Conservation (phyloP, 1,140 invertebrate species). For the Vanessa atalanta region DNA sequence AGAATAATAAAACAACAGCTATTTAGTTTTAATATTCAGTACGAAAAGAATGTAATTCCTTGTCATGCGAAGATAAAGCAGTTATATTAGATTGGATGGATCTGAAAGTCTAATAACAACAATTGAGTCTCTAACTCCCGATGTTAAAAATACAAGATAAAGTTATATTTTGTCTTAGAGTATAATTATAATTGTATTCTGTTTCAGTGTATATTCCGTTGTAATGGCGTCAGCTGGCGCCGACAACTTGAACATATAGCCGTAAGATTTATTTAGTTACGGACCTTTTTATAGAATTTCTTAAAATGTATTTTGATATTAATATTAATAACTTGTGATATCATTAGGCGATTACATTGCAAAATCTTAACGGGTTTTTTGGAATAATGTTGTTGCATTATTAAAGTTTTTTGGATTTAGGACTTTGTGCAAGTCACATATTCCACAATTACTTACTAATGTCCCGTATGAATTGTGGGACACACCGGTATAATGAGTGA, state of each 20-base stretch:
- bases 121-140: not conserved
- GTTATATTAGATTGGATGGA: not conserved
- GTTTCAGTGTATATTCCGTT: slow-evolving; percentile 49
- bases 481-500: too few relatives aligned
- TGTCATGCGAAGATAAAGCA: too few relatives aligned
- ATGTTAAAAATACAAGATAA: slow-evolving; percentile 4
- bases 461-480: too few relatives aligned
- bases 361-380: too few relatives aligned
- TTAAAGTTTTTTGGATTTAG: too few relatives aligned
- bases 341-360: not conserved
- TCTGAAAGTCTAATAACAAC: not conserved
- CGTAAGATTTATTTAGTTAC: slow-evolving; percentile 42
- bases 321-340: not conserved
- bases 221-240: slow-evolving; percentile 45
- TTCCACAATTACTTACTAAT: too few relatives aligned
- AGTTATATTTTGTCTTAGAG: slow-evolving; percentile 5
- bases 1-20: too few relatives aligned
- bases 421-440: too few relatives aligned
- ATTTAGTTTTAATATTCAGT: too few relatives aligned
- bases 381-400: too few relatives aligned
- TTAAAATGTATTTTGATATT: not conserved
- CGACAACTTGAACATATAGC: slow-evolving; percentile 51
- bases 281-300: slow-evolving; percentile 1
- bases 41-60: too few relatives aligned
- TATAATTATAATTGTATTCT: slow-evolving; percentile 29